Base-by-base conservation (phyloP, 2,888 invertebrate species). In the Stenodera caucasica region DNA sequence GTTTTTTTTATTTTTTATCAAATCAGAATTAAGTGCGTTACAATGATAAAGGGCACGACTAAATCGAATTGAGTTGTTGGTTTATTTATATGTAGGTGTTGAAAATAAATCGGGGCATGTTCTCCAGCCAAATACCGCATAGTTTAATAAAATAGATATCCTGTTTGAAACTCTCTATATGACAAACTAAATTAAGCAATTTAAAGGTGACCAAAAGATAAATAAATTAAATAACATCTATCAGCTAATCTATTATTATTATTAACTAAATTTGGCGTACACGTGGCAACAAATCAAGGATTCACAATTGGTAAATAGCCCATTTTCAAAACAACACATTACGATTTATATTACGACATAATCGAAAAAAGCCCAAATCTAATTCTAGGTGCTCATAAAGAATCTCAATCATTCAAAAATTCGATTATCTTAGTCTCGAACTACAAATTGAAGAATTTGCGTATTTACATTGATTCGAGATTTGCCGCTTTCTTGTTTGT, bases 1-100 rank as follows among this genome's bases (percentile, higher is more conserved):
- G 18, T 9, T 4, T 40, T 18, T 18, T 5, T 40, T 18, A 2
- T 18, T n/a, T n/a, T n/a, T n/a, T n/a, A n/a, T n/a, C n/a, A n/a
- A n/a, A n/a, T n/a, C n/a, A n/a, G n/a, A n/a, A n/a, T n/a, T n/a
- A n/a, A n/a, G n/a, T n/a, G 7, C 11, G 6, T 12, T 45, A 21
- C 5, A n/a, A 9, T 12, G 5, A n/a, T 45, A 45, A 45, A 45
- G 45, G 45, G 45, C 12, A 45, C 45, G 21, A 14, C 15, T 12
- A 45, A 45, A 45, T 21, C 11, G 18, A 3, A 23, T 45, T 0
- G 18, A 9, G 9, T 45, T 45, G 23, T 45, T 6, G 23, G 45
- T 45, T 45, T 45, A 45, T 45, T 45, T 45, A 45, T 45, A 45
- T 21, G 23, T 45, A 45, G 45, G 45, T 45, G 45, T 21, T 23